Evolutionary conservation across 2,888 invertebrate genomes (phyloP).

Genomic region (Tenthredo notha): DNA sequence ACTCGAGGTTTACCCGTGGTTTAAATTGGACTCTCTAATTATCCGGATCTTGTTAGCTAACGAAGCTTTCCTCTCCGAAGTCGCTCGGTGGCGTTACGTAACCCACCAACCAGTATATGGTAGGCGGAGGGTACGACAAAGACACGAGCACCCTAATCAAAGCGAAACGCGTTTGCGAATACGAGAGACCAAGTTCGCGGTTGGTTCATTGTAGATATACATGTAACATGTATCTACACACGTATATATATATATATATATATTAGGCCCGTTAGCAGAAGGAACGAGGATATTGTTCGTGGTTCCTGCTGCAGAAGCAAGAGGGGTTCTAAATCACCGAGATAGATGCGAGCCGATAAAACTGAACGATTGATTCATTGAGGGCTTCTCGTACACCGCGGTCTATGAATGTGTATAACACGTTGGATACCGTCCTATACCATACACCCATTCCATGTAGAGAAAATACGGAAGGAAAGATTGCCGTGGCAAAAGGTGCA

Average conservation of each 20-base stretch:
- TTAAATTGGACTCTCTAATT: constrained; percentile 35
- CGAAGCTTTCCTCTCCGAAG: constrained; percentile 26
- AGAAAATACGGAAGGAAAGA: neutral
- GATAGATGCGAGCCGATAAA: constrained; percentile 52
- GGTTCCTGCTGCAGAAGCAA: constrained; percentile 9
- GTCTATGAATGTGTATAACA: neutral
- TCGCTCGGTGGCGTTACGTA: neutral
- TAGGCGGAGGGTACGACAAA: constrained; percentile 1
- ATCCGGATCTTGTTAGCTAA: constrained; percentile 31
- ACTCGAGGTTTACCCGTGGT: neutral
- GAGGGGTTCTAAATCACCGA: constrained; percentile 42
- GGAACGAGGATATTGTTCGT: constrained; percentile 16
- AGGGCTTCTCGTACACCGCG: constrained; percentile 7
- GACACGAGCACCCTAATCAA: constrained; percentile 33
- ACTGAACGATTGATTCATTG: constrained; percentile 55
- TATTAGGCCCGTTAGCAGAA: neutral
- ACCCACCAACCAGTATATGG: neutral
- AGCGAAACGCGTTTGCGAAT: constrained; percentile 27
- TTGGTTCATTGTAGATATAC: neutral
- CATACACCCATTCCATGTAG: too few species aligned
- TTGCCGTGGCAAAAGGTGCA: constrained; percentile 23
- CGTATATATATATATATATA: neutral
- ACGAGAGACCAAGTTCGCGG: neutral
- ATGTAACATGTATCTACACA: neutral
- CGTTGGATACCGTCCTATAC: neutral